These are phyloP conservation scores for human (Homo sapiens) DNA, from an alignment of 2,113 vertebrate genomes.

Conservation along the genomic window DNA sequence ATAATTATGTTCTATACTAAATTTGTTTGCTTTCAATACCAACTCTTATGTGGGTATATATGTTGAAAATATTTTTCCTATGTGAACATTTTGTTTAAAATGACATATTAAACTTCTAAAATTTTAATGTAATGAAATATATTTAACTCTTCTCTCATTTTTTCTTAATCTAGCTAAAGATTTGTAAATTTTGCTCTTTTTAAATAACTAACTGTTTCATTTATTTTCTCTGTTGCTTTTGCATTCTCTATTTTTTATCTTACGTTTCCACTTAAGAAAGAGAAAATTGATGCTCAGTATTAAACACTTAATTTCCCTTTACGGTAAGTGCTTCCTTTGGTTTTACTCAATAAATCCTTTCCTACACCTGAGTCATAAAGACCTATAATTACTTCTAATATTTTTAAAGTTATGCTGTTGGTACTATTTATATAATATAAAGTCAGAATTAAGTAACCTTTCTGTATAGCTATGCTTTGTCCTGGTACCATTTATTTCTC, in stretches of 20 bases:
- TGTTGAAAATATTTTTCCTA: neutral
- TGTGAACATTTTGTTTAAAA: neutral
- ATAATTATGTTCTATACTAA: neutral
- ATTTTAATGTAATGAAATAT: neutral
- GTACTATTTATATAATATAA: neutral
- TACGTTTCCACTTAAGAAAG: neutral
- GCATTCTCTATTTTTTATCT: neutral
- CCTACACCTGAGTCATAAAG: neutral
- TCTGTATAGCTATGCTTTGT: neutral
- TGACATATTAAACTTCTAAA: neutral
- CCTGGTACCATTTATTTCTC: neutral
- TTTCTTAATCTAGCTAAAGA: neutral
- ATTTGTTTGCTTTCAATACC: neutral
- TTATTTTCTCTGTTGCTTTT: neutral
- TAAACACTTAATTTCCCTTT: neutral
- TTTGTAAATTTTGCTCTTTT: neutral
- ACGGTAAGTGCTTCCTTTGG: neutral
- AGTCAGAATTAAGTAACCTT: neutral
- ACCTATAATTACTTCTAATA: neutral
- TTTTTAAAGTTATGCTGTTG: neutral
- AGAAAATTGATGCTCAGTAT: neutral
- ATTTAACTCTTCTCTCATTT: neutral
- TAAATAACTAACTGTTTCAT: neutral
- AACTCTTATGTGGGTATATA: neutral
- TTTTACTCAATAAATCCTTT: neutral